Base-by-base conservation (phyloP, 2,888 invertebrate species). In the Campoplex capitator region DNA sequence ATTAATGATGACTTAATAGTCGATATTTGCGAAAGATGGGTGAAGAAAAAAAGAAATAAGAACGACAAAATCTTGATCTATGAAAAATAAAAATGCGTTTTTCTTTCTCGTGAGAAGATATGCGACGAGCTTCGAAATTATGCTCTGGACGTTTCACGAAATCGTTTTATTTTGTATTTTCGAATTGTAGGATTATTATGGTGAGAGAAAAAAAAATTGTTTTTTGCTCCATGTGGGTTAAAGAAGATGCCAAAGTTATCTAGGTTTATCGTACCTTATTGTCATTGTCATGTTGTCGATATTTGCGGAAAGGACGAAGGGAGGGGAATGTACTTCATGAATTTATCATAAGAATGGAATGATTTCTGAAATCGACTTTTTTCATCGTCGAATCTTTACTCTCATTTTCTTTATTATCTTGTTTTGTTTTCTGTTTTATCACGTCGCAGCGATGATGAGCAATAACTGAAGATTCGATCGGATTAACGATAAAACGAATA, bases 221-320 rank as follows among this genome's bases (percentile, higher is more conserved):
- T 88, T 88, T 77, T 82, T 90, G 86, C 83, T 92, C 92, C 93
- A 91, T 92, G 90, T 90, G 91, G 83, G 91, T 94, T 93, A 92
- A 62, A 91, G 92, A 91, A 93, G 91, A 94, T 94, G 93, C 94
- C 94, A 94, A 94, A 94, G 94, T 94, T 94, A 93, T 94, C 91
- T 94, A 94, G 94, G 94, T 94, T 94, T 94, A 94, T 92, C 91
- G 89, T 91, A 90, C 89, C 35, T 77, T 86, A 88, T 91, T 91
- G 45, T 74, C 58, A 58, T 58, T 58, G 58, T 62, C 62, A 62
- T 54, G 89, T 89, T 87, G 91, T 91, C 88, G 89, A 80, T 82
- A 23, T 35, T 13, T n/a, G 76, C 48, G 54, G 32, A 28, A 42
- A 70, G 28, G 18, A 11, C 32, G 71, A 35, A n/a, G 51, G 51